phyloP scores from a whole-genome alignment of 1,140 invertebrate genomes.

The Drosophila persimilis region DNA sequence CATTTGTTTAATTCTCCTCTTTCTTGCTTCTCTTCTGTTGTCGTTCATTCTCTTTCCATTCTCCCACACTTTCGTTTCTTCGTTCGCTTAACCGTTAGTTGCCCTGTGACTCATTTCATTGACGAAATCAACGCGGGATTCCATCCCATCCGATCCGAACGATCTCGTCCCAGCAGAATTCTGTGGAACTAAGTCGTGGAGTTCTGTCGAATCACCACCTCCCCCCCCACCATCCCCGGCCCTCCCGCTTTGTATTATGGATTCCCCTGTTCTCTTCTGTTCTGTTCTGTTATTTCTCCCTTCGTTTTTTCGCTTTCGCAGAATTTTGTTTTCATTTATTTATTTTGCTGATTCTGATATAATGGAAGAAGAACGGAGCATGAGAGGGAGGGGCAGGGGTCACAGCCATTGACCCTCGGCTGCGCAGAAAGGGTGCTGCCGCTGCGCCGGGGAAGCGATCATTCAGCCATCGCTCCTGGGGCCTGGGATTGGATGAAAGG shows the following conservation, averaged over 20 bases:
- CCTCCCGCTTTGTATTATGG: too few relatives aligned
- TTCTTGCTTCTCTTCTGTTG: not conserved
- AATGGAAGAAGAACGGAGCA: slow-evolving; percentile 8
- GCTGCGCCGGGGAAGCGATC: too few relatives aligned
- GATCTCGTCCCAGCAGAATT: not conserved
- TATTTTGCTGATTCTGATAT: slow-evolving; percentile 29
- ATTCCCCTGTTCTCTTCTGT: not conserved
- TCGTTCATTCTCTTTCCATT: slow-evolving; percentile 24
- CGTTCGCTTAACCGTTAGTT: slow-evolving; percentile 22
- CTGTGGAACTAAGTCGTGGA: slow-evolving; percentile 11
- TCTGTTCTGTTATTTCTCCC: not conserved
- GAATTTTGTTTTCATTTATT: slow-evolving; percentile 50
- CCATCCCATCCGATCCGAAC: too few relatives aligned
- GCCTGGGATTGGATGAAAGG: too few relatives aligned
- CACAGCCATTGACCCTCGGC: slow-evolving; percentile 43
- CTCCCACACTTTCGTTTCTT: slow-evolving; percentile 50
- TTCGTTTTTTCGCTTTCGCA: slow-evolving; percentile 16
- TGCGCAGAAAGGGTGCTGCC: not conserved
- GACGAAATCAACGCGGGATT: slow-evolving; percentile 29
- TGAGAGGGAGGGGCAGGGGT: not conserved
- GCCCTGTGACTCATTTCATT: slow-evolving; percentile 54
- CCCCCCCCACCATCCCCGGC: not conserved
- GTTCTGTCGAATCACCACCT: slow-evolving; percentile 12
- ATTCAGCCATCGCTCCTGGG: too few relatives aligned
- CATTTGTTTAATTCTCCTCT: slow-evolving; percentile 38